Percentiles rank a stretch among this genome's conserved stretches.
phyloP scores from a whole-genome alignment of 2,113 vertebrate genomes.

The Alectura lathami region DNA sequence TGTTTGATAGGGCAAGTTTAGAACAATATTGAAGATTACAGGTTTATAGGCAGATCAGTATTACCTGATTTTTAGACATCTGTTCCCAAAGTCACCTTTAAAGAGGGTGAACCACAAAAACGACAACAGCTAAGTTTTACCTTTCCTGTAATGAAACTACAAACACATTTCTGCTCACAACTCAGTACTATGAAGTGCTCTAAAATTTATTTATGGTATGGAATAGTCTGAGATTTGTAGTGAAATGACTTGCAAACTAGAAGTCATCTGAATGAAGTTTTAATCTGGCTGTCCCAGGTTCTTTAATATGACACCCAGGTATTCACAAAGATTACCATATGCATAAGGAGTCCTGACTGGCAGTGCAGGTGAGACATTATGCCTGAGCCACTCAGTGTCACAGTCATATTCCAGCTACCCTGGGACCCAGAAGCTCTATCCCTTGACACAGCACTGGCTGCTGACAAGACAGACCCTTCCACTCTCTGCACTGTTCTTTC shows the following conservation, averaged over 20 bases:
- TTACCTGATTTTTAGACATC: neutral
- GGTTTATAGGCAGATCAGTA: neutral
- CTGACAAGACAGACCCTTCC: neutral
- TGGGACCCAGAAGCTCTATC: neutral
- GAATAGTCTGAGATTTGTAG: neutral
- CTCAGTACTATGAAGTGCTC: neutral
- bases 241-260: neutral
- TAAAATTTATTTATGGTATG: neutral
- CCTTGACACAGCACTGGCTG: neutral
- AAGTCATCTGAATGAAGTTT: neutral
- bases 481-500: neutral
- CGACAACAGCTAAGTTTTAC: neutral
- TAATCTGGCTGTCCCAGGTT: neutral
- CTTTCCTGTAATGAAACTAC: neutral
- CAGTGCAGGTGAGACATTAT: neutral
- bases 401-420: neutral
- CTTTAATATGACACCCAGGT: neutral
- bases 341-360: neutral
- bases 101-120: neutral
- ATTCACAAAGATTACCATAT: neutral
- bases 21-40: neutral
- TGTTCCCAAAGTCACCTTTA: neutral
- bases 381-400: rapidly evolving
- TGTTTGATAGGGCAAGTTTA: neutral
- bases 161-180: neutral